phyloP scores from a whole-genome alignment of 2,113 vertebrate species.

The Pelodiscus sinensis region DNA sequence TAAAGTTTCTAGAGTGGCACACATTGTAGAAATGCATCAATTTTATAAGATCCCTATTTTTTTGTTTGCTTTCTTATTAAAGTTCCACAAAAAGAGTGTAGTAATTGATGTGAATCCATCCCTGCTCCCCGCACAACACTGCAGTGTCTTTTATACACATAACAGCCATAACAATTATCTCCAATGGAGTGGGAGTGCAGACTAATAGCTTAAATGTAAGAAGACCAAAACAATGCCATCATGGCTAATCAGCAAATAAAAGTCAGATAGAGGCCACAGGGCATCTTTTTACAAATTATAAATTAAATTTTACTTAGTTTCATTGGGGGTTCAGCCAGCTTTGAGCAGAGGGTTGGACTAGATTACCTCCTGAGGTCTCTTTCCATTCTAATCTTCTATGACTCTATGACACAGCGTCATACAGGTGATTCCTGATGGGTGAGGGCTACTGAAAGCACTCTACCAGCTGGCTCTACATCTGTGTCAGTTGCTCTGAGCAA shows the following conservation, averaged over 20 bases:
- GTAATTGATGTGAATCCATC: neutral
- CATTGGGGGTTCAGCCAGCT: too few species aligned
- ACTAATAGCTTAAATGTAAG: slow-evolving; percentile 20
- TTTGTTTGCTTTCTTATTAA: neutral
- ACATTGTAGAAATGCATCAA: neutral
- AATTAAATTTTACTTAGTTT: neutral
- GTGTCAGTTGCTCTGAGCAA: neutral
- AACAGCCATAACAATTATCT: neutral
- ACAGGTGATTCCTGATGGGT: accelerated
- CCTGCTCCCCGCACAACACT: neutral
- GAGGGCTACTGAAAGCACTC: neutral
- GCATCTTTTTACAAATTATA: neutral
- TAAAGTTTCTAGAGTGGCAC: neutral
- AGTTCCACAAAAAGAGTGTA: neutral
- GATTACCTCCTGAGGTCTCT: too few species aligned
- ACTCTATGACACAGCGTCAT: neutral
- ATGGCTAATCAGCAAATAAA: neutral
- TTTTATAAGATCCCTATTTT: slow-evolving; percentile 4
- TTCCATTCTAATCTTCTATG: too few species aligned
- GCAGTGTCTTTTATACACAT: neutral
- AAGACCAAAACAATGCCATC: neutral
- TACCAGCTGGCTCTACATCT: neutral
- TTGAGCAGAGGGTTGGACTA: too few species aligned
- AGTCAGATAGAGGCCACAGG: neutral
- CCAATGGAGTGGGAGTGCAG: neutral